These are phyloP conservation scores for Alethe castanea DNA, from an alignment of 2,113 vertebrate genomes.

Conservation along the genomic window DNA sequence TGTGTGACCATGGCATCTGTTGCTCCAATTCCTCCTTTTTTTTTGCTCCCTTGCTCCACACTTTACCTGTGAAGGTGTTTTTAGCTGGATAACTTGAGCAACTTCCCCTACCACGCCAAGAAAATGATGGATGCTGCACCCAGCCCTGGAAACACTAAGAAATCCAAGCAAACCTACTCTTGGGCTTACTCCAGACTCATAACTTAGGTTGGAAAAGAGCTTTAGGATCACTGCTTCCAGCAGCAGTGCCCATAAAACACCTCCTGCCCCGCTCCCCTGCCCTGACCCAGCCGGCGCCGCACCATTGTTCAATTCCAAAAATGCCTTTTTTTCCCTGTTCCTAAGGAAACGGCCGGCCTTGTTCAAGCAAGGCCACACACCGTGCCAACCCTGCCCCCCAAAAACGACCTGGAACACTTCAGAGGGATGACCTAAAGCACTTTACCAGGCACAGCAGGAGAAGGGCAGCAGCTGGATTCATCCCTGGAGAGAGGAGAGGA, in stretches of 20 bases:
- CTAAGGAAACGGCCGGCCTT: neutral
- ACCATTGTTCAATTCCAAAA: neutral
- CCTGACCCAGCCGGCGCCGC: accelerated
- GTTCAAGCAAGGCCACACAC: neutral
- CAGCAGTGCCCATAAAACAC: neutral
- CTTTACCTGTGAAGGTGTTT: neutral
- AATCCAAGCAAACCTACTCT: accelerated
- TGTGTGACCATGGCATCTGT: accelerated
- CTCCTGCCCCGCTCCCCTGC: neutral
- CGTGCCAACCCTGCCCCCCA: neutral
- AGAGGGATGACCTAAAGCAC: neutral
- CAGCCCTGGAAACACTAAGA: accelerated
- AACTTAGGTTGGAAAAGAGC: neutral
- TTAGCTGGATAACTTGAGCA: neutral
- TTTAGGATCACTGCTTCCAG: neutral
- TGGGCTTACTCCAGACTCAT: neutral
- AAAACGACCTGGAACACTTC: neutral
- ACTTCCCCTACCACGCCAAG: neutral
- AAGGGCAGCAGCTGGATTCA: neutral
- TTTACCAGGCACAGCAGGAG: accelerated
- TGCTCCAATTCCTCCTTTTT: neutral
- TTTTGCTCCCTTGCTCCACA: neutral
- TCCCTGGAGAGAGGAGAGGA: accelerated
- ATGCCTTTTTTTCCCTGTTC: neutral
- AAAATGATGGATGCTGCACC: accelerated